These are phyloP conservation scores for Chaetops frenatus DNA, from an alignment of 2,113 vertebrate genomes.

Conservation along the genomic window DNA sequence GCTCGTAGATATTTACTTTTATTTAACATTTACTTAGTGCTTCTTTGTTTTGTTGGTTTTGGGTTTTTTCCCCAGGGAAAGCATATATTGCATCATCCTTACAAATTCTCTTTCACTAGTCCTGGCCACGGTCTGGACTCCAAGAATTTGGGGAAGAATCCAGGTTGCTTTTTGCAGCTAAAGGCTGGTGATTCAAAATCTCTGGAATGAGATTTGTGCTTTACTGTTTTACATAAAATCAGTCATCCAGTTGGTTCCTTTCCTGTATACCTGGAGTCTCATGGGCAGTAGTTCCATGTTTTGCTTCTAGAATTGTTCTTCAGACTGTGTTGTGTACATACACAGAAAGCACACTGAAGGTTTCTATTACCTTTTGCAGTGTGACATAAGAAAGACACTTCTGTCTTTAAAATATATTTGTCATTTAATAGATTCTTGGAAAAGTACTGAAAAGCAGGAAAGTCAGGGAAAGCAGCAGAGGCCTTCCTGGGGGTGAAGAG, in stretches of 20 bases:
- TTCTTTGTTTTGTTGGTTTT: not conserved
- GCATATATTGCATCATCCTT: not conserved
- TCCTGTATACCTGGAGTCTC: not conserved
- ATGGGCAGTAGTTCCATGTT: not conserved
- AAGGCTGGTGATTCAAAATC: not conserved
- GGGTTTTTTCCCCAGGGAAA: not conserved
- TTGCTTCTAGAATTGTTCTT: not conserved
- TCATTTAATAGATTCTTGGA: not conserved
- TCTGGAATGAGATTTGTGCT: not conserved
- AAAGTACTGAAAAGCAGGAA: not conserved
- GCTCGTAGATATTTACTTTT: constrained; percentile 9
- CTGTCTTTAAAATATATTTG: not conserved
- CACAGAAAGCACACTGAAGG: not conserved
- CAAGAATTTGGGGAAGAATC: not conserved
- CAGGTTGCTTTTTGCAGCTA: not conserved
- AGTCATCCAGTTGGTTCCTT: not conserved
- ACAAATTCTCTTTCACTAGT: not conserved
- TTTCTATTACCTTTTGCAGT: not conserved
- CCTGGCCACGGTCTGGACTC: not conserved
- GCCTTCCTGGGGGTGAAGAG: not conserved
- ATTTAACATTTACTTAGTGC: constrained; percentile 49
- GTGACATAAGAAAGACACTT: not conserved
- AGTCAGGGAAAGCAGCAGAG: not conserved
- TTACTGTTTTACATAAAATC: not conserved
- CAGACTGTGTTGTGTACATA: not conserved